phyloP scores from a whole-genome alignment of 2,797 vertebrate genomes.

The Chelonia mydas region DNA sequence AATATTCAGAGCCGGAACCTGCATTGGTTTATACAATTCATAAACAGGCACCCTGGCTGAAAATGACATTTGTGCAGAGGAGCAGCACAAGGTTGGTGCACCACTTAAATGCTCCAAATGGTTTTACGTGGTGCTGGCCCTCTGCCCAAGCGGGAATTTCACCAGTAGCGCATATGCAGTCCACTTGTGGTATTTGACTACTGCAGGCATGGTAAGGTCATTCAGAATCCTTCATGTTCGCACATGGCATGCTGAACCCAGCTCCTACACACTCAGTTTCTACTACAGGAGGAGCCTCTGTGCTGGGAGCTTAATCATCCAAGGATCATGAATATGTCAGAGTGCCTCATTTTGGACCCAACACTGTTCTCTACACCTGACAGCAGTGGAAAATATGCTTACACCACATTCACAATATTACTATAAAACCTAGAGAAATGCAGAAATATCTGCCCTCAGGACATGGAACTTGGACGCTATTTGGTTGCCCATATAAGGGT shows the following conservation, averaged over 20 bases:
- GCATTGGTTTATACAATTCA: not conserved
- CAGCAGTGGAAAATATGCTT: not conserved
- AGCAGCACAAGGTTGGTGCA: not conserved
- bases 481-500: not conserved
- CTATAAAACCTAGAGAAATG: not conserved
- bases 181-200: not conserved
- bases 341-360: not conserved
- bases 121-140: not conserved
- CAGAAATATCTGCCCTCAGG: not conserved
- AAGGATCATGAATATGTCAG: not conserved
- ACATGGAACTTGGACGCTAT: not conserved
- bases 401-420: not conserved
- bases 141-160: not conserved
- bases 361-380: not conserved
- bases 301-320: not conserved
- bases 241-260: not conserved
- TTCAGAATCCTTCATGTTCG: not conserved
- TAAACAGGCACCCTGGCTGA: constrained; percentile 9
- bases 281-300: rapidly evolving
- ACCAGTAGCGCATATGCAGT: not conserved
- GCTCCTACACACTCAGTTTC: not conserved
- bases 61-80: constrained; percentile 20
- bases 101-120: not conserved
- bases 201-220: not conserved
- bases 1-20: constrained; percentile 1